Evolutionary conservation across 2,888 invertebrate species (phyloP).

Genomic region (Phragmatobia fuliginosa): DNA sequence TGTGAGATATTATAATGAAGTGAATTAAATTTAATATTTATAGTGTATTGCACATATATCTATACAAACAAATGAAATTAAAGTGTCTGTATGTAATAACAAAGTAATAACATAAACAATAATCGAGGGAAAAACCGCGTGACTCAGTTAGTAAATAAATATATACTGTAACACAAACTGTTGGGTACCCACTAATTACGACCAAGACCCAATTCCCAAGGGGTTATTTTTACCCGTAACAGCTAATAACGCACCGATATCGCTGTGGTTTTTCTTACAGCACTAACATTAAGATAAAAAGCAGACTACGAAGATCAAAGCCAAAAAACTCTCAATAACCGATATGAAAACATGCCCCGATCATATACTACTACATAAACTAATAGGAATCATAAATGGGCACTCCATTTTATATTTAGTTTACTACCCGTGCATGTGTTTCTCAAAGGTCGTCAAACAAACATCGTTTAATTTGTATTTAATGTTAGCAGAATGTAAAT

Average conservation of each 20-base stretch:
- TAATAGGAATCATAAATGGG: conserved; percentile 43
- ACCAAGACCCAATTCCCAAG: background rate
- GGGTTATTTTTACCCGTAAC: conserved; percentile 1
- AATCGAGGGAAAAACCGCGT: too few relatives aligned
- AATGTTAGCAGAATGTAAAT: background rate
- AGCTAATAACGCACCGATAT: conserved; percentile 17
- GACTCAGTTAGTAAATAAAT: too few relatives aligned
- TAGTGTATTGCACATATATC: too few relatives aligned
- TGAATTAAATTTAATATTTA: too few relatives aligned
- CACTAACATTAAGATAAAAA: conserved; percentile 38
- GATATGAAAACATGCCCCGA: conserved; percentile 36
- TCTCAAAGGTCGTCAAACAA: conserved; percentile 3
- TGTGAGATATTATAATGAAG: too few relatives aligned
- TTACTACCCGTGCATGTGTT: conserved; percentile 25
- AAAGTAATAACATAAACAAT: background rate
- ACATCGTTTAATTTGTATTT: background rate
- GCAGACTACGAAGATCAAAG: conserved; percentile 42
- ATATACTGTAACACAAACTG: background rate
- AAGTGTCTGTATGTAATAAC: too few relatives aligned
- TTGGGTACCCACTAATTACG: background rate
- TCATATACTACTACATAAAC: conserved; percentile 34
- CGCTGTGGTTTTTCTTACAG: conserved; percentile 19
- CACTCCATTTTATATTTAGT: conserved; percentile 36
- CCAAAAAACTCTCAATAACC: conserved; percentile 32
- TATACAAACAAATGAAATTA: too few relatives aligned